Evolutionary conservation across 2,797 vertebrate species (phyloP), one percentile per base, ranked within the genome.

Genomic region (Karalla daura): DNA sequence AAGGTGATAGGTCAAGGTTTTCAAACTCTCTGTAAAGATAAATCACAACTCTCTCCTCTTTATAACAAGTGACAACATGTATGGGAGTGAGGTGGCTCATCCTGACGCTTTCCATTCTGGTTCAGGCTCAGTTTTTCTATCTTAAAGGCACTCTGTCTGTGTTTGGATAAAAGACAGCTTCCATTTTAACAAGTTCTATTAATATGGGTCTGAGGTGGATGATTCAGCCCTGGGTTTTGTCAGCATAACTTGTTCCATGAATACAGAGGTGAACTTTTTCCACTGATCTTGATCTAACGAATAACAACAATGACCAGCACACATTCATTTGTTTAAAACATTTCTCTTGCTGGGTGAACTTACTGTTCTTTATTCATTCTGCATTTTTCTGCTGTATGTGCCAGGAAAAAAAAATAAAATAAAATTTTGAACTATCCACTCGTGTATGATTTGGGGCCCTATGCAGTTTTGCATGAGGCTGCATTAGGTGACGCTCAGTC

Each of bases 161-260:
- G 84, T 86, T 88, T 87, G 76, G 83, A 86, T 71, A 81, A 76
- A 78, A 56, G 70, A 67, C 80, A 74, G 60, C 70, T 76, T 83
- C 80, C 80, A 87, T 91, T 91, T 89, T 87, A 88, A 89, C 83
- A 88, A 84, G 87, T 88, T 84, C 80, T 89, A 83, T 84, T 86
- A 89, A 91, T 89, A 89, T 40, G 60, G 36, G 74, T 71, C 74
- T 67, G 79, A 83, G 80, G 83, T 78, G 69, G 76, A 83, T 89
- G 90, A 92, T 85, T 93, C 88, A 86, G 82, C 84, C 80, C 81
- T 85, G 86, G 78, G 52, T 78, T 90, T 73, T 80, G 73, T 90
- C 81, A 84, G 78, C 40, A 51, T 53, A 68, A 69, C 49, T 66
- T 82, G 62, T 89, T 84, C 87, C 81, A 68, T 71, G 54, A 80